Evolutionary conservation across 2,888 invertebrate genomes (phyloP), one percentile per base, ranked within the genome.

Genomic region (Chrysina gloriosa): DNA sequence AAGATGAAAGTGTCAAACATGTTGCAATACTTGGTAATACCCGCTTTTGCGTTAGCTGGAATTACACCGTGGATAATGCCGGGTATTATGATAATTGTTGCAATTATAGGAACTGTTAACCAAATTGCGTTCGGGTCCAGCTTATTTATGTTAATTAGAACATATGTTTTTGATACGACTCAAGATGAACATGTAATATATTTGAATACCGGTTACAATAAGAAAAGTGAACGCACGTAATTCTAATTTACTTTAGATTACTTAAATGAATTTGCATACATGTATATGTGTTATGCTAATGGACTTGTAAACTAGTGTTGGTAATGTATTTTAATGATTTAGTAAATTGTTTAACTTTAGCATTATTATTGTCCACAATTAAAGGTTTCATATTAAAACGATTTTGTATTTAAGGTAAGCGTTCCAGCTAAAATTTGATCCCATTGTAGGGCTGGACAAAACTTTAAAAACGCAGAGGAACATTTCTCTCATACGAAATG

Each of bases 11-110:
- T 68, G 72, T 66, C 65, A 50, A 69, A 73, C 23, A 42, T 73
- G 29, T 27, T 89, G 45, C 90, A 90, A 0, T 83, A 87, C 27
- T 75, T 90, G 58, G 76, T 89, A 16, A 78, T 90, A 70, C 91
- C 91, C 0, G 89, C 89, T 0, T 84, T 91, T 2, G 77, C 90
- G 0, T 85, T 91, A 84, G 88, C 90, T 0, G 89, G 90, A 7
- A 81, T 91, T 50, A 79, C 91, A 76, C 91, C 91, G 0, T 91
- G 91, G 79, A 79, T 90, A 14, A 79, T 92, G 75, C 91, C 91
- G 0, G 88, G 88, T 0, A 77, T 92, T 11, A 90, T 90, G 78
- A 86, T 91, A 85, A 87, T 88, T 78, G 88, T 89, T 0, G 81
- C 89, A 27, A 84, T 85, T 50, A 86, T 87, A 0, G 86, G 86